Conservation (phyloP, 2,113 vertebrate genomes). For the Maccullochella peelii region DNA sequence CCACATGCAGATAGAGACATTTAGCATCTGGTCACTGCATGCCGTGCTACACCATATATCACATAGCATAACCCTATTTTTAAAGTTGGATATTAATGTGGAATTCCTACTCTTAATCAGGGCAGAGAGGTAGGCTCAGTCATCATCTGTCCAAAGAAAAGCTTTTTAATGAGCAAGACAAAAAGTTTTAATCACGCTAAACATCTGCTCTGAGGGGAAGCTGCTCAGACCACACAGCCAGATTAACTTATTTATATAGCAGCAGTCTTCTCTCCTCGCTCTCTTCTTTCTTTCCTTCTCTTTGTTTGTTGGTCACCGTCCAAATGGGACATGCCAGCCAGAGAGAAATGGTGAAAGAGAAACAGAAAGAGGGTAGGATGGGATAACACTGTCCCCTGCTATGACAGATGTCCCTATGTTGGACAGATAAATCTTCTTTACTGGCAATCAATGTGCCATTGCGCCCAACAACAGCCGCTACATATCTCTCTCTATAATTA, state of each 20-base stretch:
- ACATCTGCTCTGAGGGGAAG: constrained; percentile 71
- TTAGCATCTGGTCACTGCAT: too few species aligned
- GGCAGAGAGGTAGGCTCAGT: constrained; percentile 32
- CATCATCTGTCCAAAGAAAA: constrained; percentile 61
- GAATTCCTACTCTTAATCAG: constrained; percentile 47
- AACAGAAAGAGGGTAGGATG: constrained; percentile 48
- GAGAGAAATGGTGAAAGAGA: constrained; percentile 50
- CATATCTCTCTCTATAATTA: constrained; percentile 71
- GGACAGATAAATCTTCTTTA: constrained; percentile 80
- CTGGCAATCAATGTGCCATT: constrained; percentile 78
- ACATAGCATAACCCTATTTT: neutral
- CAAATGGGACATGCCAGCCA: constrained; percentile 59
- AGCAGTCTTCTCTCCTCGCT: constrained; percentile 15
- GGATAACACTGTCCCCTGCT: constrained; percentile 58
- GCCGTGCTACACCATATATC: neutral
- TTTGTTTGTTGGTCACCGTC: constrained; percentile 51
- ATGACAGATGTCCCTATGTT: constrained; percentile 77
- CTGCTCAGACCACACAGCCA: constrained; percentile 49
- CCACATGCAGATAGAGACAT: neutral
- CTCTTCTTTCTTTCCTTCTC: constrained; percentile 1
- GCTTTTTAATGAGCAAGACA: constrained; percentile 68
- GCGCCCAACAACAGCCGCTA: constrained; percentile 65
- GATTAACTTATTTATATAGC: constrained; percentile 64
- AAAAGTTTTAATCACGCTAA: constrained; percentile 71
- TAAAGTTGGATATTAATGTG: constrained; percentile 8